Conservation (phyloP, 2,888 invertebrate species). For the Patella caerulea region DNA sequence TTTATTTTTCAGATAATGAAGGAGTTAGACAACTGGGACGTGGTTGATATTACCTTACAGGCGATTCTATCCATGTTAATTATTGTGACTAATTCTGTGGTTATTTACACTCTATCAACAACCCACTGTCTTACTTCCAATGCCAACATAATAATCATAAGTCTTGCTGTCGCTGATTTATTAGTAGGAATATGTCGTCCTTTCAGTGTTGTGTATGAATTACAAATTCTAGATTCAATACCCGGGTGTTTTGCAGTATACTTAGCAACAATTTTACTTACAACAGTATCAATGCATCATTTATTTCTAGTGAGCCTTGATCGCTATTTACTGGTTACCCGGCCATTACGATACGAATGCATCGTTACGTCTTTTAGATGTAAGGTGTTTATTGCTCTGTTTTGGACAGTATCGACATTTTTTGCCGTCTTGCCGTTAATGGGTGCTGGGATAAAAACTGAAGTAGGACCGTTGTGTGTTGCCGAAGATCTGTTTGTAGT, state of each 20-base stretch:
- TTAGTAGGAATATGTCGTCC: constrained; percentile 10
- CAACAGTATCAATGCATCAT: constrained; percentile 19
- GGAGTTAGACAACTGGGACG: no score
- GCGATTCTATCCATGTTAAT: not conserved
- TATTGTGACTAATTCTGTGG: not conserved
- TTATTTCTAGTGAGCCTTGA: constrained; percentile 17
- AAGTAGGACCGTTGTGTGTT: not conserved
- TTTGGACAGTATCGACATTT: not conserved
- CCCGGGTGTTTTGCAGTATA: not conserved
- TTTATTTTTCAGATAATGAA: no score
- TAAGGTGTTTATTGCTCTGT: not conserved
- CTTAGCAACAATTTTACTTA: constrained; percentile 5
- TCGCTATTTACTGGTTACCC: constrained; percentile 2
- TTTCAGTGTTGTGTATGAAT: constrained; percentile 4
- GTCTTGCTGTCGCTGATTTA: constrained; percentile 17
- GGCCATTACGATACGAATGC: constrained; percentile 4
- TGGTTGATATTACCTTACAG: not conserved
- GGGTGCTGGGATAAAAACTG: not conserved
- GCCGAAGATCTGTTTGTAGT: constrained; percentile 11
- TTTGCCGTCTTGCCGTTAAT: constrained; percentile 7
- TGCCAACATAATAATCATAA: constrained; percentile 16
- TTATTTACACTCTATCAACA: constrained; percentile 5
- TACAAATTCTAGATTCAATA: not conserved
- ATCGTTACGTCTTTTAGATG: not conserved
- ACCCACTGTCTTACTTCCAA: not conserved